Conservation (phyloP, 1,140 invertebrate genomes). For the Drosophila repleta region DNA sequence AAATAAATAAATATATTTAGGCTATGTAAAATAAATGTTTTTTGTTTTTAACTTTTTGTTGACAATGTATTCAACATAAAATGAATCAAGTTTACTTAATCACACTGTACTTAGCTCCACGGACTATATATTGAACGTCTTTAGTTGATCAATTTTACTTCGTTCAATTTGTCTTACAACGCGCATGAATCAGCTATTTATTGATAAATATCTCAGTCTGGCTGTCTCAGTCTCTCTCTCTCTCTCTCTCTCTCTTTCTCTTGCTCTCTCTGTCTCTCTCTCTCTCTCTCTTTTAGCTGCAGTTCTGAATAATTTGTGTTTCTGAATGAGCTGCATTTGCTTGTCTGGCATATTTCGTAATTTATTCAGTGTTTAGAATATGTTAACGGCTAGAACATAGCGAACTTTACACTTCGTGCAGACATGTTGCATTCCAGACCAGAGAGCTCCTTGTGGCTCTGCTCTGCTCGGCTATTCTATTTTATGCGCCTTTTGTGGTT, state of each 20-base stretch:
- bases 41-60: no score
- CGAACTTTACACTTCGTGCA: slow-evolving; percentile 19
- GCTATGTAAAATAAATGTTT: no score
- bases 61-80: no score
- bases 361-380: slow-evolving; percentile 6
- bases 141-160: no score
- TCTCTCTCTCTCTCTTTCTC: no score
- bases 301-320: neutral
- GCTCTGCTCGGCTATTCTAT: slow-evolving; percentile 1
- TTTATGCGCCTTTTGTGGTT: slow-evolving; percentile 16
- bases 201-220: no score
- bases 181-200: no score
- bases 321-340: slow-evolving; percentile 10
- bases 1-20: no score
- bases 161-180: no score
- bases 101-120: no score
- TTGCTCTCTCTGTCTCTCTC: neutral
- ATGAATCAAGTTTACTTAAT: no score
- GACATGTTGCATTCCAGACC: slow-evolving; percentile 22
- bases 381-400: slow-evolving; percentile 11
- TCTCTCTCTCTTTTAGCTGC: neutral
- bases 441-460: neutral
- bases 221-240: neutral
- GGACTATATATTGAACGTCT: no score
- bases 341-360: slow-evolving; percentile 16